Evolutionary conservation across 2,113 vertebrate genomes (phyloP).

Genomic region (Mirza zaza): DNA sequence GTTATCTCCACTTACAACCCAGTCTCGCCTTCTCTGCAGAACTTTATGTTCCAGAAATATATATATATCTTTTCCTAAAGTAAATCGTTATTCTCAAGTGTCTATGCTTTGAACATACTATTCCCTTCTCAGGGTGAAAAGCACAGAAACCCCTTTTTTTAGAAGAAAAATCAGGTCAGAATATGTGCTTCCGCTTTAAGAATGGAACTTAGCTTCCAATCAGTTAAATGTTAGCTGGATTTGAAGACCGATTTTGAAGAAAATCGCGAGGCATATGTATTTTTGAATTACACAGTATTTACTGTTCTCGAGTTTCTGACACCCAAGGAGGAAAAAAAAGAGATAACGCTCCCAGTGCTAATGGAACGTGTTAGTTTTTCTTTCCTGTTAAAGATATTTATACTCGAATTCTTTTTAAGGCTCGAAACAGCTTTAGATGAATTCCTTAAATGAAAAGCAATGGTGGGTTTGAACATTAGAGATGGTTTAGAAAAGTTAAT

Average conservation of each 20-base stretch:
- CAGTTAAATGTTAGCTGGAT: background rate
- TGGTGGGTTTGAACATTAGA: constrained; percentile 22
- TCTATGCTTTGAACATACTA: background rate
- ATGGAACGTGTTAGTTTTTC: constrained; percentile 58
- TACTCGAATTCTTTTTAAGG: constrained; percentile 46
- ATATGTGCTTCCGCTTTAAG: background rate
- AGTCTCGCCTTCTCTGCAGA: background rate
- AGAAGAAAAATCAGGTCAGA: constrained; percentile 9
- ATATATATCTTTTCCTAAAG: constrained; percentile 15
- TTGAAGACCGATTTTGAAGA: constrained; percentile 1
- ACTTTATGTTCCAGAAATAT: background rate
- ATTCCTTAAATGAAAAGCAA: constrained; percentile 17
- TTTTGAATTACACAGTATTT: constrained; percentile 48
- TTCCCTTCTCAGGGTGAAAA: background rate
- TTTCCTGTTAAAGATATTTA: constrained; percentile 70
- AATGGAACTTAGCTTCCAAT: background rate
- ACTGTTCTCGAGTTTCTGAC: constrained; percentile 43
- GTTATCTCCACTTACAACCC: background rate
- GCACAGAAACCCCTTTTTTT: background rate
- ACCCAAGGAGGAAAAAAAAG: constrained; percentile 22
- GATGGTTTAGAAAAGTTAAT: background rate
- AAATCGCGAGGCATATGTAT: constrained; percentile 32
- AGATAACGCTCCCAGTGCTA: constrained; percentile 6
- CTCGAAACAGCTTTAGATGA: constrained; percentile 6
- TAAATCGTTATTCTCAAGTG: background rate